Base-by-base conservation (phyloP, 2,888 invertebrate genomes). In the Heliconius aoede region DNA sequence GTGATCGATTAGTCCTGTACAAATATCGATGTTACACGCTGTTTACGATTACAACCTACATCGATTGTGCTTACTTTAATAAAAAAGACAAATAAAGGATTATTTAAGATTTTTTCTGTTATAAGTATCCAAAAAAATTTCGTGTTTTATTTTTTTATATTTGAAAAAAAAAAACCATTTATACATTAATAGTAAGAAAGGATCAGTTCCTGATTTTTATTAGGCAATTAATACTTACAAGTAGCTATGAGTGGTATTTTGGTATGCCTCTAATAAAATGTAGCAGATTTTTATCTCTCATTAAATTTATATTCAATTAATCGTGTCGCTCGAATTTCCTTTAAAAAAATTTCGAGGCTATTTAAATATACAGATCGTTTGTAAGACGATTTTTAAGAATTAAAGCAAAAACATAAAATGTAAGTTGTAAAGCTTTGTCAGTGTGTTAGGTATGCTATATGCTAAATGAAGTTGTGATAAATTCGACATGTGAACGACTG, bases 1-100 rank as follows among this genome's bases (percentile, higher is more conserved):
- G 62, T 81, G 79, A 80, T 79, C 76, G 78, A 80, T 79, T 72
- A 69, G 77, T 65, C 60, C 65, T 40, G 58, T 46, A 58, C 18
- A 62, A 40, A 36, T 72, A 73, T 75, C 77, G 61, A 77, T 73
- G 79, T 71, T 75, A 69, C 69, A 77, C 65, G 65, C 69, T 79
- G 74, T 77, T 73, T 77, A 74, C 68, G 68, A 76, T 76, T 68
- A 68, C 55, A 62, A 24, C n/a, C 21, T 46, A 72, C 72, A 68
- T 62, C 55, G 65, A 55, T 74, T 74, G 72, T 69, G 74, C 30
- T 61, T 69, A 36, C 28, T 65, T 64, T 18, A 26, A 64, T 73
- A 51, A 65, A 65, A 61, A 60, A 71, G 51, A 40, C 58, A 67
- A 36, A 5, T 60, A n/a, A 46, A 9, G 36, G 24, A 36, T 72